Evolutionary conservation across 2,888 invertebrate species (phyloP), one percentile per base, ranked within the genome.

Genomic region (Athalia cordata): DNA sequence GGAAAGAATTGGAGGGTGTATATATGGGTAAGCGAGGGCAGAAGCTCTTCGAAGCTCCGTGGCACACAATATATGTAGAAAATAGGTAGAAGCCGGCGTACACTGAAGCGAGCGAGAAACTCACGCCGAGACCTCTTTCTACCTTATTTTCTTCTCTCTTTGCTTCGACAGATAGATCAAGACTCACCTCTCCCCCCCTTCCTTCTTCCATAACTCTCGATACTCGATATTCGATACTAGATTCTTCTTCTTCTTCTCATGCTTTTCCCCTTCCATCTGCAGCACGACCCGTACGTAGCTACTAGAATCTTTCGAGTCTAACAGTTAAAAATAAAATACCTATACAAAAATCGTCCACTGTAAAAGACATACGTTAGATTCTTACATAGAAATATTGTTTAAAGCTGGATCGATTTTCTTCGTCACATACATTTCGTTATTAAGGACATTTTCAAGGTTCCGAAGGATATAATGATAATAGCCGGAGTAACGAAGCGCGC

Each of bases 41-140:
- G 52, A 52, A 43, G 43, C 52, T 43, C 68, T 52, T 52, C 68
- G 49, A 29, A 50, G 67, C 52, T 68, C 67, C 11, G 29, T 29
- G 29, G 50, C 52, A 68, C 67, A 68, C 68, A 68, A 68, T 68
- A 68, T 68, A 68, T 68, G 29, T 29, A 29, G 0, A 29, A 29
- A 29, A 29, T 0, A n/a, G n/a, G n/a, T n/a, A 29, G 29, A 29
- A 29, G 29, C 29, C 29, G 29, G 29, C 29, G 29, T 29, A 29
- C 29, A 29, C 29, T 29, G 1, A 68, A 52, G 52, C 68, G 68
- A 68, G n/a, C 52, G 68, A 49, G 43, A 55, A 52, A 68, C 68
- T 55, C 52, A 29, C 55, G 55, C 9, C 55, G 68, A 68, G 68
- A 68, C 68, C 68, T 68, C 43, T 66, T 29, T 68, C 52, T 68